Conservation (phyloP, 2,888 invertebrate species). For the Noctuana brunneofusca region DNA sequence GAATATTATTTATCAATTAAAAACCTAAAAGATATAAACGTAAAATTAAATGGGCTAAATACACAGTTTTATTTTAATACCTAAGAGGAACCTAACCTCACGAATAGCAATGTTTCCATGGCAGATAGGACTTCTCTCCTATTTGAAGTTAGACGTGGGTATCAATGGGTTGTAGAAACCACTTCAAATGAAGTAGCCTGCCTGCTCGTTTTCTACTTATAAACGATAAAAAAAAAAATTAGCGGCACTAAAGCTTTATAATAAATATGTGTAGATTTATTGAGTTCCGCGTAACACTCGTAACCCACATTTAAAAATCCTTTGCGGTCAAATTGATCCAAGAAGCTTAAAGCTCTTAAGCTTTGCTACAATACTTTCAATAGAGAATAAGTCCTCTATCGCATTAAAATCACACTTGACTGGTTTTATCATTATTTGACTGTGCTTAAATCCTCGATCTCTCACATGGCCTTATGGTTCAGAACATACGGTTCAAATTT, state of each 20-base stretch:
- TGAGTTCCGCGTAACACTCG: neutral
- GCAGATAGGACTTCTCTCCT: too few species aligned
- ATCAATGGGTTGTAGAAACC: too few species aligned
- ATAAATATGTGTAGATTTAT: neutral
- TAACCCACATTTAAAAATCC: constrained; percentile 30
- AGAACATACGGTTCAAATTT: neutral
- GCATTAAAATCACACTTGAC: constrained; percentile 57
- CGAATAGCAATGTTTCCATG: too few species aligned
- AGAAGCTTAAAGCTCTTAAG: constrained; percentile 26
- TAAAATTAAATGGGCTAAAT: too few species aligned
- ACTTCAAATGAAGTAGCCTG: too few species aligned
- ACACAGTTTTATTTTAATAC: too few species aligned
- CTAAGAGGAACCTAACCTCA: too few species aligned
- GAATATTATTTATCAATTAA: neutral
- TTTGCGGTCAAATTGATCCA: constrained; percentile 31
- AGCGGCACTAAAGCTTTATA: neutral
- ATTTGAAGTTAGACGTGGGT: too few species aligned
- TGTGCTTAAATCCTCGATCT: neutral
- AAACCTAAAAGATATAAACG: too few species aligned
- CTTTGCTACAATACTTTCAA: constrained; percentile 33
- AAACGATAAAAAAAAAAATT: too few species aligned
- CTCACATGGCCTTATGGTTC: neutral
- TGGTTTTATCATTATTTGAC: constrained; percentile 36
- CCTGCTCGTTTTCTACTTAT: too few species aligned
- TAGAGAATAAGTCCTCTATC: constrained; percentile 50